Evolutionary conservation across 2,797 vertebrate species (phyloP).

Genomic region (Oceanodroma leucorhoa): DNA sequence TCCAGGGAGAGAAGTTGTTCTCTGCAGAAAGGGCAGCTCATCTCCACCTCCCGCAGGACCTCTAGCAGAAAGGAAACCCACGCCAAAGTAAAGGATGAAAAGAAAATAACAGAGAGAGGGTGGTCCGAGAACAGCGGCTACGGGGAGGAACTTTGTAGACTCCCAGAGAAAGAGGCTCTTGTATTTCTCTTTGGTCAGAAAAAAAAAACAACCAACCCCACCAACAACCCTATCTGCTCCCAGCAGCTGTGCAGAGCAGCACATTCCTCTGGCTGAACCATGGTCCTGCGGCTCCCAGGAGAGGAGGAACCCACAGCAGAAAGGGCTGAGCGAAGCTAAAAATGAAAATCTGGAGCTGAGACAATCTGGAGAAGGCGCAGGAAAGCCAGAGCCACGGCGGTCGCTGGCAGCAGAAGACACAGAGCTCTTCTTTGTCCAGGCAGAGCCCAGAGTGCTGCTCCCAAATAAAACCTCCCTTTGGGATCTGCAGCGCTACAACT

Average conservation of each 20-base stretch:
- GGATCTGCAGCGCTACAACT: not conserved
- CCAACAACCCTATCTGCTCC: slow-evolving; percentile 27
- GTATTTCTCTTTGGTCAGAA: slow-evolving; percentile 39
- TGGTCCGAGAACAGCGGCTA: not conserved
- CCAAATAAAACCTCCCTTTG: not conserved
- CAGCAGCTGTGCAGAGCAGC: slow-evolving; percentile 62
- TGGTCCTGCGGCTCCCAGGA: slow-evolving; percentile 40
- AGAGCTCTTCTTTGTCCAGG: not conserved
- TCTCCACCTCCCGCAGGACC: not conserved
- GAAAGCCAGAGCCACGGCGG: not conserved
- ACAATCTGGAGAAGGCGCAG: not conserved
- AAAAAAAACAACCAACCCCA: not conserved
- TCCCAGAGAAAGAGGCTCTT: slow-evolving; percentile 54
- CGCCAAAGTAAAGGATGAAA: slow-evolving; percentile 17
- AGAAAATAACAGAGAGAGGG: slow-evolving; percentile 6
- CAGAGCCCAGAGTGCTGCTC: not conserved
- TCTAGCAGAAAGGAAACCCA: not conserved
- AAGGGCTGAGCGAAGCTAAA: slow-evolving; percentile 59
- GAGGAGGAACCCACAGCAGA: slow-evolving; percentile 48
- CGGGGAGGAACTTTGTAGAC: not conserved
- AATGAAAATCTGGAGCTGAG: slow-evolving; percentile 31
- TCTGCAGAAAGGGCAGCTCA: not conserved
- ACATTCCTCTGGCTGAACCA: slow-evolving; percentile 43
- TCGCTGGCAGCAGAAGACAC: not conserved
- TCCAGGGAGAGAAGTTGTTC: not conserved